Evolutionary conservation across 1,140 invertebrate genomes (phyloP).

Genomic region (Drosophila pectinifera): DNA sequence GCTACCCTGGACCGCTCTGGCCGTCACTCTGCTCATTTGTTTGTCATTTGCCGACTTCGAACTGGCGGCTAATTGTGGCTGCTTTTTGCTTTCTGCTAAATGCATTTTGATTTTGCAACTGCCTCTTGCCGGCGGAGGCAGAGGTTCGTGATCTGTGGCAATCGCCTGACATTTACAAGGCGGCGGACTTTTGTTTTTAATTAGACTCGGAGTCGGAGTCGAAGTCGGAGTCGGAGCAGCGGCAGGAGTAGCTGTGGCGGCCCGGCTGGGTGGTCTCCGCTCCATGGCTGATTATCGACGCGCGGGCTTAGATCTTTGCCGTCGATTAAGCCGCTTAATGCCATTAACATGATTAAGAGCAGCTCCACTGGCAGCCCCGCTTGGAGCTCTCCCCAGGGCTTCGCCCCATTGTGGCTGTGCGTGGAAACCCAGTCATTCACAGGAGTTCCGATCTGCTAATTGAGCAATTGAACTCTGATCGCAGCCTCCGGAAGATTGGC

Average conservation of each 20-base stretch:
- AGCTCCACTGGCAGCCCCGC: constrained; percentile 10
- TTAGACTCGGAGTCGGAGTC: constrained; percentile 48
- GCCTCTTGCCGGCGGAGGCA: constrained; percentile 21
- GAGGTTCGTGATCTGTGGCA: constrained; percentile 75
- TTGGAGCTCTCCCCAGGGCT: constrained; percentile 22
- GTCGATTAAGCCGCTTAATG: constrained; percentile 82
- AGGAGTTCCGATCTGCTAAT: constrained; percentile 67
- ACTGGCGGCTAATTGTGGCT: constrained; percentile 43
- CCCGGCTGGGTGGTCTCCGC: constrained; percentile 64
- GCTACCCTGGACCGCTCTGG: not conserved
- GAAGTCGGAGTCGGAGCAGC: constrained; percentile 18
- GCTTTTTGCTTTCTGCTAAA: constrained; percentile 63
- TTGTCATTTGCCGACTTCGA: constrained; percentile 44
- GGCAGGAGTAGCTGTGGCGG: constrained; percentile 22
- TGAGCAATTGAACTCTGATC: constrained; percentile 81
- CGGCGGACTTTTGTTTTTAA: constrained; percentile 79
- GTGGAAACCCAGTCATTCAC: constrained; percentile 56
- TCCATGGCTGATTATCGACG: constrained; percentile 72
- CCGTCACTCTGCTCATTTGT: constrained; percentile 33
- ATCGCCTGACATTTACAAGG: constrained; percentile 77
- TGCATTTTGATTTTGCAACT: constrained; percentile 81
- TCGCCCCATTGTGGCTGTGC: constrained; percentile 29
- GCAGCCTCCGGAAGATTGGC: constrained; percentile 42
- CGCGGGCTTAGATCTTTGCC: constrained; percentile 77
- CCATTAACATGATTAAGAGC: constrained; percentile 81